Conservation (phyloP, 2,113 vertebrate genomes). For the Anolis carolinensis region DNA sequence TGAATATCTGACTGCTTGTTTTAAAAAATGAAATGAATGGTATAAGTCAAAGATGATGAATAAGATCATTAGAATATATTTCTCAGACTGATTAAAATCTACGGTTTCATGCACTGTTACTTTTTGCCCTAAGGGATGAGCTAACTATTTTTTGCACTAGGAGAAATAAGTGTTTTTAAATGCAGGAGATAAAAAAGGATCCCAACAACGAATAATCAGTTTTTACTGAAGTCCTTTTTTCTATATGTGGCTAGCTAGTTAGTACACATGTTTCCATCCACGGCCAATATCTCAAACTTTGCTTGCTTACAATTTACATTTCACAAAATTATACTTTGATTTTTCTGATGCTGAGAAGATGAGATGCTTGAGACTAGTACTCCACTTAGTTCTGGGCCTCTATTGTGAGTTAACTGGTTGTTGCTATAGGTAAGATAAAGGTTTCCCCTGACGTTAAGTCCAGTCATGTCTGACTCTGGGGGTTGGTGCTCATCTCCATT, state of each 20-base stretch:
- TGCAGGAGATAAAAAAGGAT: not conserved
- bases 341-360: not conserved
- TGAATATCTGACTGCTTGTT: constrained; percentile 1
- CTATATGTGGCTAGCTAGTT: not conserved
- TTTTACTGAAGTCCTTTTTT: not conserved
- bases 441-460: no score
- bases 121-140: not conserved
- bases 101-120: constrained; percentile 13
- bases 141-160: not conserved
- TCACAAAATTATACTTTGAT: not conserved
- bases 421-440: no score
- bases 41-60: constrained; percentile 25
- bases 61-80: constrained; percentile 19
- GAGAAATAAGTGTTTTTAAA: constrained; percentile 25
- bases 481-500: no score
- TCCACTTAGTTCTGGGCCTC: no score
- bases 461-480: no score
- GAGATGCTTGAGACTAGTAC: no score
- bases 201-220: not conserved
- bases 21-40: not conserved
- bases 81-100: not conserved
- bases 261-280: not conserved
- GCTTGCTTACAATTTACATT: not conserved
- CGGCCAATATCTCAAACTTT: not conserved
- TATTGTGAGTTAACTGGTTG: no score